Evolutionary conservation across 2,797 vertebrate species (phyloP).

Genomic region (Pseudomugil gertrudae): DNA sequence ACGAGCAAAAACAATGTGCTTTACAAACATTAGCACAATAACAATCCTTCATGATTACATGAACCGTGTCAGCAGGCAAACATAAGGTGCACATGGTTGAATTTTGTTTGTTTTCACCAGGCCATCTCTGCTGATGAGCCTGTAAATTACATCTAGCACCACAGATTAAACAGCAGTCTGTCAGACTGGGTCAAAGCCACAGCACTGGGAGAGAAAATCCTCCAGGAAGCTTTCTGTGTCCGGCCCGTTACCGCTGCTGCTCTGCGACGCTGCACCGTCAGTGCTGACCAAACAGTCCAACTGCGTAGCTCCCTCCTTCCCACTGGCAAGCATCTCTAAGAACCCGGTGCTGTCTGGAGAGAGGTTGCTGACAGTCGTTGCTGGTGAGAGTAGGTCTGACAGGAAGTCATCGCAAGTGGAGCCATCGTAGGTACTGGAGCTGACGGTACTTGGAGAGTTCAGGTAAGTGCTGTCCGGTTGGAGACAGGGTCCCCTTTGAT

Average conservation of each 20-base stretch:
- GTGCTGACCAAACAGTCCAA: background rate
- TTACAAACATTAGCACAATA: background rate
- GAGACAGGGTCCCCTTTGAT: conserved; percentile 7
- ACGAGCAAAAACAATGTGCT: background rate
- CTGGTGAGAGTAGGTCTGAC: conserved; percentile 86
- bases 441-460: conserved; percentile 66
- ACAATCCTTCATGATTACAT: background rate
- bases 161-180: conserved; percentile 79
- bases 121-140: background rate
- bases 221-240: conserved; percentile 82
- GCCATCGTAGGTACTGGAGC: conserved; percentile 73
- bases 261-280: conserved; percentile 42
- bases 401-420: conserved; percentile 83
- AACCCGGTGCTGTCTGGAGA: conserved; percentile 83
- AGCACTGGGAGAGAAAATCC: conserved; percentile 83
- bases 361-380: conserved; percentile 72
- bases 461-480: conserved; percentile 79
- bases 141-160: background rate
- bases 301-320: conserved; percentile 41
- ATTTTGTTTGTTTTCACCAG: background rate
- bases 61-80: background rate
- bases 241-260: conserved; percentile 34
- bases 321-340: conserved; percentile 60
- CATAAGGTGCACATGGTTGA: background rate
- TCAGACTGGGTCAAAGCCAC: conserved; percentile 65